Percentiles rank a stretch among this genome's conserved stretches.
Conservation (phyloP, 2,797 vertebrate species). For the Etheostoma nigrum region DNA sequence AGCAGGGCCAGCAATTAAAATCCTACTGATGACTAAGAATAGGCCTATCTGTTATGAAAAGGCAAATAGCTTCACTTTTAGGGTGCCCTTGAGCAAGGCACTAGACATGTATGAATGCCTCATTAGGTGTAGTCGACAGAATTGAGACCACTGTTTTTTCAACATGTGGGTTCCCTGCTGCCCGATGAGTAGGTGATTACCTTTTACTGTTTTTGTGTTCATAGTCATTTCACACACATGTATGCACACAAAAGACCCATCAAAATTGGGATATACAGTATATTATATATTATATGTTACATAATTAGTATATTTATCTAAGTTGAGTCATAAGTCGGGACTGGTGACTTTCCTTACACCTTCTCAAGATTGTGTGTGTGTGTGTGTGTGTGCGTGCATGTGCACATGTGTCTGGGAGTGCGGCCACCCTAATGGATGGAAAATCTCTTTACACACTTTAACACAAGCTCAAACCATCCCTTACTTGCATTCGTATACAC, state of each 20-base stretch:
- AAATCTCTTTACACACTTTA: slow-evolving; percentile 79
- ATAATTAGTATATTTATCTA: slow-evolving; percentile 21
- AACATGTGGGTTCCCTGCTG: slow-evolving; percentile 11
- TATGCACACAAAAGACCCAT: neutral
- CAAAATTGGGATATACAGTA: neutral
- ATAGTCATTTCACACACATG: neutral
- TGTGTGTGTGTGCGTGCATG: slow-evolving; percentile 34
- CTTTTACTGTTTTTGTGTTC: neutral
- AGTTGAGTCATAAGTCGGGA: slow-evolving; percentile 35
- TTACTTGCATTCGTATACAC: slow-evolving; percentile 42
- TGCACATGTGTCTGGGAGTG: slow-evolving; percentile 48
- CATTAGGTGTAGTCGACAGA: neutral
- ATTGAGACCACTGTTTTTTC: neutral
- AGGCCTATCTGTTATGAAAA: neutral
- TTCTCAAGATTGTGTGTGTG: slow-evolving; percentile 18
- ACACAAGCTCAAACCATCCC: slow-evolving; percentile 61
- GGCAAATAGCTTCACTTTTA: neutral
- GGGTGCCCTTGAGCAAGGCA: neutral
- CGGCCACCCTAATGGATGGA: slow-evolving; percentile 78
- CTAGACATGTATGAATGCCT: no score
- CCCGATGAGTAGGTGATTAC: slow-evolving; percentile 53
- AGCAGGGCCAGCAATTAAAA: neutral
- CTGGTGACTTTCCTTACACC: slow-evolving; percentile 35
- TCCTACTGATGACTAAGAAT: neutral
- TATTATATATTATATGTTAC: no score